Evolutionary conservation across 2,888 invertebrate species (phyloP), one percentile per base, ranked within the genome.

Genomic region (Cactoblastis cactorum): DNA sequence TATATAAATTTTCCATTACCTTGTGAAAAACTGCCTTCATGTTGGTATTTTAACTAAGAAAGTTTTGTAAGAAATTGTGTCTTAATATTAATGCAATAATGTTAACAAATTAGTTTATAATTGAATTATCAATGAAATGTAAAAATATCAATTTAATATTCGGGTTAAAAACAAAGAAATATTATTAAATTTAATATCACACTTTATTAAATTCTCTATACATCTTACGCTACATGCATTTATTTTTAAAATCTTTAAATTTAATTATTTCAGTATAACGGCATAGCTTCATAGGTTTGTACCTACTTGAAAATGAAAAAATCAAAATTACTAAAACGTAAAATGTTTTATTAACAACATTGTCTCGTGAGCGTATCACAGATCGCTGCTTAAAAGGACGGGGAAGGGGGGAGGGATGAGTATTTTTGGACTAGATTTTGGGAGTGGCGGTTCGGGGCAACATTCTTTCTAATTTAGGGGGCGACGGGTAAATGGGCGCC

Each of bases 361-460:
- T 53, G 61, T 56, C 71, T 72, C 70, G 67, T 82, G 73, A 75
- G 69, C 73, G 64, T 86, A 87, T 87, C 87, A 86, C 87, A 87
- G 86, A 83, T 82, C 79, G 78, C 78, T 82, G 71, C 66, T 61
- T 74, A 62, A 59, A 65, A 62, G 57, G 63, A 58, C 56, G 54
- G 57, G 60, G 57, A 50, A 50, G 55, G 53, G 60, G 54, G 51
- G 50, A 9, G 28, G 61, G 55, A 54, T 74, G 80, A 79, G 79
- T 77, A 78, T 79, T 80, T 75, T 77, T 75, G 73, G 80, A 80
- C 80, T 80, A 82, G 80, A 80, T 62, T 53, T 58, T 61, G 52
- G 47, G 55, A 54, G 58, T 52, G 34, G n/a, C 59, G 47, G 33
- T 17, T 15, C 11, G 39, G 45, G 53, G 22, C 22, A 9, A 28